Percentiles rank a stretch among this genome's conserved stretches.
Evolutionary conservation across 2,888 invertebrate species (phyloP).

Genomic region (Tachina lurida): DNA sequence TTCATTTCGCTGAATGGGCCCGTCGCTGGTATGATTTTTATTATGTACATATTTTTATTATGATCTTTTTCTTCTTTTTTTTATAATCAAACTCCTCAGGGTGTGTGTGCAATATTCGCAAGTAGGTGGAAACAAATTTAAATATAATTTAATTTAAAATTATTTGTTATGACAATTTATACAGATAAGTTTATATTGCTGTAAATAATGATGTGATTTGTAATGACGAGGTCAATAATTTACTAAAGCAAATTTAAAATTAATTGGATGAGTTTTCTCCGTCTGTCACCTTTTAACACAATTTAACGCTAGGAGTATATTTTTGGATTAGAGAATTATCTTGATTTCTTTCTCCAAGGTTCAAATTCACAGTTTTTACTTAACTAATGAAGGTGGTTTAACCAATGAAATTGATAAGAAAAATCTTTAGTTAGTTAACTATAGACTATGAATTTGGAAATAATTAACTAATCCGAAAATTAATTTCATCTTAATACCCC

Average conservation of each 20-base stretch:
- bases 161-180: constrained; percentile 48
- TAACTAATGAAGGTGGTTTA: too few species aligned
- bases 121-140: not conserved
- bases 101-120: constrained; percentile 35
- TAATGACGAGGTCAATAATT: constrained; percentile 8
- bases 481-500: too few species aligned
- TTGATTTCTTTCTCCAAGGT: not conserved
- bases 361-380: too few species aligned
- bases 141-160: constrained; percentile 33
- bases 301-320: not conserved
- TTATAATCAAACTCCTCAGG: not conserved
- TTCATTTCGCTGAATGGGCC: constrained; percentile 3
- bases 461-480: too few species aligned
- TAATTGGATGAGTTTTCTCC: constrained; percentile 20
- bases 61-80: constrained; percentile 1
- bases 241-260: constrained; percentile 12
- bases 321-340: not conserved
- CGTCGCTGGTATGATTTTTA: not conserved
- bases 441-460: too few species aligned
- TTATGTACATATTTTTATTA: constrained; percentile 13
- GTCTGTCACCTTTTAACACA: too few species aligned
- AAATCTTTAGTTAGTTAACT: too few species aligned
- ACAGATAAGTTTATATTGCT: constrained; percentile 14
- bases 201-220: not conserved
- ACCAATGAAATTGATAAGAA: too few species aligned